Evolutionary conservation across 1,140 invertebrate genomes (phyloP).

Genomic region (Drosophila azteca): DNA sequence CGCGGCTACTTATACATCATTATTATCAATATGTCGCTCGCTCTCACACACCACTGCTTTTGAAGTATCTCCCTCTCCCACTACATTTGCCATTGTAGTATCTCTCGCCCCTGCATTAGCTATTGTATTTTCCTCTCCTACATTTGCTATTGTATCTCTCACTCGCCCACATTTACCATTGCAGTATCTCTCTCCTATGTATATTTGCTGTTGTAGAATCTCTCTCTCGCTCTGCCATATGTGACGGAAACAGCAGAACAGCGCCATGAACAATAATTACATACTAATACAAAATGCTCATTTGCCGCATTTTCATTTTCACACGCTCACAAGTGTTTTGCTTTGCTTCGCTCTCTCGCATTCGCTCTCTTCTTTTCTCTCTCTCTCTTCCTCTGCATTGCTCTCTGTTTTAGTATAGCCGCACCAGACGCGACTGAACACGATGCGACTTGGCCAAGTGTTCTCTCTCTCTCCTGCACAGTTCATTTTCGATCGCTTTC

Average conservation of each 20-base stretch:
- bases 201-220: too few relatives aligned
- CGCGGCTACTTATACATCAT: conserved; percentile 40
- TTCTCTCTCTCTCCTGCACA: conserved; percentile 18
- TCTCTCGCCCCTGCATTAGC: too few relatives aligned
- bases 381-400: conserved; percentile 10
- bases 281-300: conserved; percentile 77
- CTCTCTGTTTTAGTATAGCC: neutral
- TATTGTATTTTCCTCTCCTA: too few relatives aligned
- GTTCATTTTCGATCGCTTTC: conserved; percentile 61
- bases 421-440: too few relatives aligned
- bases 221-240: conserved; percentile 36
- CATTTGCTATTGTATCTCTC: too few relatives aligned
- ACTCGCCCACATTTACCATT: too few relatives aligned
- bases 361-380: conserved; percentile 7
- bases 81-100: too few relatives aligned
- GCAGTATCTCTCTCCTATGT: too few relatives aligned
- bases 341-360: conserved; percentile 12
- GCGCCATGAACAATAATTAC: conserved; percentile 63
- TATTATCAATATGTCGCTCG: conserved; percentile 55
- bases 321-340: conserved; percentile 74
- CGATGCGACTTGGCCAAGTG: too few relatives aligned
- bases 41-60: conserved; percentile 34
- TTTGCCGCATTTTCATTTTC: conserved; percentile 79
- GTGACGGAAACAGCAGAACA: conserved; percentile 30
- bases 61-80: neutral